These are phyloP conservation scores for Dreissena rostriformis DNA, from an alignment of 1,140 invertebrate species.

Conservation along the genomic window DNA sequence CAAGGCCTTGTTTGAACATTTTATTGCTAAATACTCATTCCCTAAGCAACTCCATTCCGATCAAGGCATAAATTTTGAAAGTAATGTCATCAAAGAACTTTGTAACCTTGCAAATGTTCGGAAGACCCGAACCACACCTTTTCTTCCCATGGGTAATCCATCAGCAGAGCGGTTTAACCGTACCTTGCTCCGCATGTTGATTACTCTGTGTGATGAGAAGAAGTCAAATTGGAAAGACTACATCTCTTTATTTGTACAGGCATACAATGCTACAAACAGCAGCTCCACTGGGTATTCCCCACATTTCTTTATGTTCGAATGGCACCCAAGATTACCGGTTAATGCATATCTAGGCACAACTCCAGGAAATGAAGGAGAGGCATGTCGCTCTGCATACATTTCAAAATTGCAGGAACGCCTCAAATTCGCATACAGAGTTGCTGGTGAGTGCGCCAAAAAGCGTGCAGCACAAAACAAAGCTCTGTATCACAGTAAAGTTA, in stretches of 20 bases:
- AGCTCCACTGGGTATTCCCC: neutral
- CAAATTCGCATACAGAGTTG: conserved; percentile 28
- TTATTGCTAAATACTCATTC: conserved; percentile 37
- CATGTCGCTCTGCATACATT: neutral
- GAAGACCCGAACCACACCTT: conserved; percentile 61
- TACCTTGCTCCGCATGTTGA: conserved; percentile 55
- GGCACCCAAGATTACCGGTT: conserved; percentile 19
- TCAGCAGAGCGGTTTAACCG: conserved; percentile 65
- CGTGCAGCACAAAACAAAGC: conserved; percentile 8
- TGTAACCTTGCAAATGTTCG: conserved; percentile 32
- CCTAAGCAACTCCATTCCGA: conserved; percentile 35
- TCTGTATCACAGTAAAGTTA: conserved; percentile 14
- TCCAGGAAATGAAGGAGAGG: conserved; percentile 1
- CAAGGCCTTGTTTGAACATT: conserved; percentile 33
- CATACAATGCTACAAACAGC: conserved; percentile 15
- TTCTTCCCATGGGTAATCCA: conserved; percentile 70
- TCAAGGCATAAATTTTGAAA: conserved; percentile 50
- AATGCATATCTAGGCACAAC: conserved; percentile 23
- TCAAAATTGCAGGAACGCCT: neutral
- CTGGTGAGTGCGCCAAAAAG: conserved; percentile 10
- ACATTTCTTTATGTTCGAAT: conserved; percentile 24
- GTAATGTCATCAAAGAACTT: conserved; percentile 25
- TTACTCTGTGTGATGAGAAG: conserved; percentile 35
- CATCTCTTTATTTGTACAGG: conserved; percentile 8
- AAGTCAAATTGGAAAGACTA: conserved; percentile 21